Evolutionary conservation across 2,113 vertebrate species (phyloP), one percentile per base, ranked within the genome.

Genomic region (Apistogramma diplotaenia): DNA sequence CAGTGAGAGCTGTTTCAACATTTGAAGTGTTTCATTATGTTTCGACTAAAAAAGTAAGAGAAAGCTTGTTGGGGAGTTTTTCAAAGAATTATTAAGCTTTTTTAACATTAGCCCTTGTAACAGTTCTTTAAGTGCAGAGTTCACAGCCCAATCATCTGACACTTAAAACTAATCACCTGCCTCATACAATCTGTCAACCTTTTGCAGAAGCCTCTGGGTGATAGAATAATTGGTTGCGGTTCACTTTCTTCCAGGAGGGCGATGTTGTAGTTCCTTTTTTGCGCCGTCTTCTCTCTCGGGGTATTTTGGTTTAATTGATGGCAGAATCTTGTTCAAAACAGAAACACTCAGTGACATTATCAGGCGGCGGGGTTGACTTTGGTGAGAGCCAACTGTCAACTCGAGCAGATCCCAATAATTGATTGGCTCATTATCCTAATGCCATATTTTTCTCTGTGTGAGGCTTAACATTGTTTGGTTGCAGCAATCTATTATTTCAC

Each of bases 81-180:
- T 79, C 57, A 5, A 31, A 31, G 31, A 37, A 89, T 84, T 85
- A 88, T 91, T 85, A 86, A 86, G 78, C 81, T 88, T 88, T 88
- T 23, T 60, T 46, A 81, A 79, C 74, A 87, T 90, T 91, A 87
- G 57, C 58, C 40, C 59, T 81, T 76, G 76, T 82, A 87, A 87
- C 73, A 85, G 81, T 90, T 88, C 58, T 83, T 83, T 70, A 83
- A 83, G 86, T 83, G 81, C 78, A 83, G 84, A 89, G 90, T 93
- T 92, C 86, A 88, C 57, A 82, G 79, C 83, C 90, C 90, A 89
- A 85, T 92, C 85, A 90, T 89, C 86, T 92, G 87, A 90, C 89
- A 88, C 83, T 89, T 89, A 87, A 87, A 93, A 86, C 91, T 91
- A 92, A 93, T 93, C 89, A 91, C 87, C 85, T 83, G 86, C 88